phyloP scores from a whole-genome alignment of 2,888 invertebrate species.

The Abrostola tripartita region DNA sequence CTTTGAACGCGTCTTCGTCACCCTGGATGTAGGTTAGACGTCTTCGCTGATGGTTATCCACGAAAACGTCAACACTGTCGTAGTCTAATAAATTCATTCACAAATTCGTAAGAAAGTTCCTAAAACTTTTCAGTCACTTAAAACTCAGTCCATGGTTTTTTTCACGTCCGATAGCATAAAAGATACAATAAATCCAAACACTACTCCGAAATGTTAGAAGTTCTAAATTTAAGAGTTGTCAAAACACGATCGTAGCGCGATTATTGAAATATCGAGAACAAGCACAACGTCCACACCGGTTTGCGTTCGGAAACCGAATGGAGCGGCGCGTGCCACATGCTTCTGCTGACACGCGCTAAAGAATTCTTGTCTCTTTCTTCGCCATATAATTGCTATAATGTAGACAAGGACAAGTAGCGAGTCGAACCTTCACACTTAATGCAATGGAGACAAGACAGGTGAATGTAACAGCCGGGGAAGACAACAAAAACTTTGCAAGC shows the following conservation, averaged over 20 bases:
- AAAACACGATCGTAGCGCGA: slow-evolving; percentile 80
- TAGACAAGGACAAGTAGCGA: slow-evolving; percentile 77
- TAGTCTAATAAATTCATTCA: slow-evolving; percentile 56
- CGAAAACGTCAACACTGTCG: slow-evolving; percentile 67
- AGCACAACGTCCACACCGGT: slow-evolving; percentile 72
- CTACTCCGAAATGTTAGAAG: slow-evolving; percentile 47
- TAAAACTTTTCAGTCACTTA: slow-evolving; percentile 57
- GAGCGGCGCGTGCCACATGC: slow-evolving; percentile 86
- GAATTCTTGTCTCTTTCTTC: slow-evolving; percentile 80
- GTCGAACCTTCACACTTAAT: slow-evolving; percentile 65
- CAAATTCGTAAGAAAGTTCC: slow-evolving; percentile 53
- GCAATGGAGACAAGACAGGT: slow-evolving; percentile 78
- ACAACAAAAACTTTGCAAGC: slow-evolving; percentile 82
- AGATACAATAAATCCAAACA: slow-evolving; percentile 36
- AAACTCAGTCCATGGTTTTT: slow-evolving; percentile 60
- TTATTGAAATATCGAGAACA: slow-evolving; percentile 62
- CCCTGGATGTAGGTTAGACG: slow-evolving; percentile 79
- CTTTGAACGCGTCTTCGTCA: slow-evolving; percentile 73
- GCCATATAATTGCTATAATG: slow-evolving; percentile 54
- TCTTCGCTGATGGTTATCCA: slow-evolving; percentile 71
- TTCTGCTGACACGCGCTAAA: slow-evolving; percentile 66
- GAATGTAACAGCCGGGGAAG: slow-evolving; percentile 80
- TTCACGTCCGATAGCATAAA: slow-evolving; percentile 41
- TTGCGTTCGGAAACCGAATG: slow-evolving; percentile 84
- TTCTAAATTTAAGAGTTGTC: slow-evolving; percentile 68